Conservation (phyloP, 1,140 invertebrate genomes). For the Diachasma alloeum region DNA sequence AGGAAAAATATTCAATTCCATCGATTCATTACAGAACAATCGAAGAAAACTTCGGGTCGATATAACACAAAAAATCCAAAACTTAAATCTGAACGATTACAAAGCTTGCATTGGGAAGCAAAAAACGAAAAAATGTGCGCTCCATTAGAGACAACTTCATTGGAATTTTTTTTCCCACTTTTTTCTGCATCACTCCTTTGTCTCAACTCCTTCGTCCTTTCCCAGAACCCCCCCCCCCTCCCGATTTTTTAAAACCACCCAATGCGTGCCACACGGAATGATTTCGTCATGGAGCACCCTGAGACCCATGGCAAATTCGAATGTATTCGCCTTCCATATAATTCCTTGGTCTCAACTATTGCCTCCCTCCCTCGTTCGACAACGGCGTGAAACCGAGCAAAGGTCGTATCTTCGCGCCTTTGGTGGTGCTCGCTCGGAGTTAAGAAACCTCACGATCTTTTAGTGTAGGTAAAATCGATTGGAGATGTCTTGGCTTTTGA, state of each 20-base stretch:
- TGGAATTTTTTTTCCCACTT: not conserved
- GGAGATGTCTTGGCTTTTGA: not conserved
- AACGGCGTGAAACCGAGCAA: conserved; percentile 19
- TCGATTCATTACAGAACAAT: too few species aligned
- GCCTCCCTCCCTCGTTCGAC: not conserved
- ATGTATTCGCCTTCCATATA: conserved; percentile 18
- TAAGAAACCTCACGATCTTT: conserved; percentile 18
- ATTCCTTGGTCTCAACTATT: conserved; percentile 15
- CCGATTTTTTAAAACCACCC: not conserved
- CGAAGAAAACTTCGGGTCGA: too few species aligned
- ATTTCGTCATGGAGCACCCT: conserved; percentile 34
- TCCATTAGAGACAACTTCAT: too few species aligned
- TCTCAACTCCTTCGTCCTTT: conserved; percentile 1
- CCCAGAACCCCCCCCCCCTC: not conserved
- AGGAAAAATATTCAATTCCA: too few species aligned
- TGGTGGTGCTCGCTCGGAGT: conserved; percentile 2
- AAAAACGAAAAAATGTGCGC: too few species aligned
- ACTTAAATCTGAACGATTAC: too few species aligned
- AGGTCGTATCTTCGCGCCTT: conserved; percentile 27
- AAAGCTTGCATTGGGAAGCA: too few species aligned
- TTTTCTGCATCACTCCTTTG: conserved; percentile 17
- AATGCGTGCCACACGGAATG: conserved; percentile 33
- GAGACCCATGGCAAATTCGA: conserved; percentile 3
- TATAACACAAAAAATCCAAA: too few species aligned
- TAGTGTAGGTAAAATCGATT: conserved; percentile 2